These are phyloP conservation scores for Chloropsis cyanopogon DNA, from an alignment of 2,113 vertebrate species.

Conservation along the genomic window DNA sequence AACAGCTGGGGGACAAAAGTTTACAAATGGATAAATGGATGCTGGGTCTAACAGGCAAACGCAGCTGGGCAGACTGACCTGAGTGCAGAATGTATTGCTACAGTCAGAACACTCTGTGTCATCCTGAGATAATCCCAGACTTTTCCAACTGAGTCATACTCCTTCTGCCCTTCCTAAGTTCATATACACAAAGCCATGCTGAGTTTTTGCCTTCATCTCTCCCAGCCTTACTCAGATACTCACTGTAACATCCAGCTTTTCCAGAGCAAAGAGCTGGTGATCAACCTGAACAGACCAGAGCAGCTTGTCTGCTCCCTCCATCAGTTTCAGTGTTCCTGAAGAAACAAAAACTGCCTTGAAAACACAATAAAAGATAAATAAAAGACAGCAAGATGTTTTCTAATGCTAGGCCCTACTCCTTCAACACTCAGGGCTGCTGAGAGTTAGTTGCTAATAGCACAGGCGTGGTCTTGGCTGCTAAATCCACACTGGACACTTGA, in stretches of 20 bases:
- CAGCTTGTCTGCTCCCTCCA: constrained; percentile 92
- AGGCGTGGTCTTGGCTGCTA: background rate
- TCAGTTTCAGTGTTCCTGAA: constrained; percentile 90
- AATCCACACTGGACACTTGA: background rate
- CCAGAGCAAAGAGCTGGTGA: constrained; percentile 94
- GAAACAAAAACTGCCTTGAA: background rate
- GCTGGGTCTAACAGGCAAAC: background rate
- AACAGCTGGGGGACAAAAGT: background rate
- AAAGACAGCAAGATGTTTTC: background rate
- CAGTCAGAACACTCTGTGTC: background rate
- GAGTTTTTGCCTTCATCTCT: background rate
- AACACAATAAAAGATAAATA: too few relatives aligned
- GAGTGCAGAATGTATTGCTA: background rate
- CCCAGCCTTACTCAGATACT: constrained; percentile 52
- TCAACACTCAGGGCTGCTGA: background rate
- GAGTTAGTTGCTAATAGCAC: background rate
- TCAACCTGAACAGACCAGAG: constrained; percentile 97
- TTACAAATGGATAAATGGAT: background rate
- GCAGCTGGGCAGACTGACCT: background rate
- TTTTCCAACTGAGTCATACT: background rate
- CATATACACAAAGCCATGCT: background rate
- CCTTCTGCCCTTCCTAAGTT: background rate
- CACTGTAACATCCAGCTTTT: constrained; percentile 95
- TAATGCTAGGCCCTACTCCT: background rate
- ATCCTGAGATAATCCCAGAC: background rate